Base-by-base conservation (phyloP, 2,113 vertebrate species). In the Symphodus melops region DNA sequence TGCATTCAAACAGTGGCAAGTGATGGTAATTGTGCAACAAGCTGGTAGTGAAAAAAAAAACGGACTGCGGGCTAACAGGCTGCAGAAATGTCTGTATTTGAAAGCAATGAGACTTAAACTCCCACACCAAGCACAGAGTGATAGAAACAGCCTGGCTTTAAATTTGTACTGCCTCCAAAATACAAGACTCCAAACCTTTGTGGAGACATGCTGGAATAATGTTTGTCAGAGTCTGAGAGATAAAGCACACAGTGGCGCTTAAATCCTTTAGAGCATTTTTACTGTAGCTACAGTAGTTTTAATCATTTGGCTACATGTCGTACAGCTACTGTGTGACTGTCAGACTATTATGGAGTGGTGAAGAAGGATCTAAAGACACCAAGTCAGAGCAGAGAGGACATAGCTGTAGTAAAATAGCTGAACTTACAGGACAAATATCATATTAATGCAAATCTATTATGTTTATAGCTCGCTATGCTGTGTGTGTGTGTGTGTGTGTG, bases 21-120 rank as follows among this genome's bases (percentile, higher is more conserved):
- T 60, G 77, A 78, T 81, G 20, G 74, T 83, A 78, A 86, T 79
- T 87, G 85, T 83, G 75, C 77, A 82, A 83, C 81, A 75, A 82
- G 69, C 77, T 20, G 21, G 25, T 48, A 66, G 71, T 82, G 51
- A 73, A 82, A 49, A 73, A 82, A 85, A 66, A 79, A 54, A 71
- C 17, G 3, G 23, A 73, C 82, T 85, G 77, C 48, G 13, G 77
- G 79, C 85, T 56, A 71, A 59, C 56, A 74, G 63, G 81, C 72
- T 46, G 77, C 74, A 82, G 54, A 83, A 77, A 81, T 82, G 68
- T 78, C 49, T 56, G 21, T 72, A 63, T 80, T 68, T 78, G 69
- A 81, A 77, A 80, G 86, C 74, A 69, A 28, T 58, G 55, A 84
- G 72, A 81, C 63, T 72, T 79, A 68, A 86, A 86, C 71, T 82